These are phyloP conservation scores for Bacillus rossius DNA, from an alignment of 1,140 invertebrate species.

Conservation along the genomic window DNA sequence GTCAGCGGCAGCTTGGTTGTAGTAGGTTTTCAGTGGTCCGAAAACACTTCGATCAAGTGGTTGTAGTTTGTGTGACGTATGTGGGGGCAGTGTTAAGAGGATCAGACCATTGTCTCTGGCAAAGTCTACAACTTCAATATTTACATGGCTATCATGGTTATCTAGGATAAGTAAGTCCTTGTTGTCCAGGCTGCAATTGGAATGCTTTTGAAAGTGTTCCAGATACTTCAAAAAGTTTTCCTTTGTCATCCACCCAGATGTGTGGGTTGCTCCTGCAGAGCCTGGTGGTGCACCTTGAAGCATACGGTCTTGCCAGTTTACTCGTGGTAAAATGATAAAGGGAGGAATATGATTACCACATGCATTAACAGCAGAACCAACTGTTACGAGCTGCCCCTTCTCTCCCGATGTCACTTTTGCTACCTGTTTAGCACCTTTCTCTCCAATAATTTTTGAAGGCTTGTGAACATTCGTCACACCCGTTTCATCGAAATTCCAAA, in stretches of 20 bases:
- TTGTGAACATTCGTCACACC: constrained; percentile 43
- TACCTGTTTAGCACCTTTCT: constrained; percentile 35
- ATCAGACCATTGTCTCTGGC: constrained; percentile 14
- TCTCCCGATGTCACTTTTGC: constrained; percentile 36
- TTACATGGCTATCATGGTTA: constrained; percentile 22
- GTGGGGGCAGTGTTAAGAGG: background rate
- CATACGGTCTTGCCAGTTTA: constrained; percentile 4
- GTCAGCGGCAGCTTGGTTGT: no score
- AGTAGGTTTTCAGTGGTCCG: constrained; percentile 35
- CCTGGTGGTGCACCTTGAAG: constrained; percentile 9
- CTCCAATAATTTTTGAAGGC: constrained; percentile 35
- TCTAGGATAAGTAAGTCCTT: constrained; percentile 20
- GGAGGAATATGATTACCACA: constrained; percentile 21
- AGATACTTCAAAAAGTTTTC: constrained; percentile 14
- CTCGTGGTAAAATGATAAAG: constrained; percentile 30
- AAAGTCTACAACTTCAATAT: constrained; percentile 4
- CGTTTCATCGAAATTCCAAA: constrained; percentile 42
- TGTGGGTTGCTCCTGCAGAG: constrained; percentile 4
- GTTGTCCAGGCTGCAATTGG: constrained; percentile 5
- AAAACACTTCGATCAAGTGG: constrained; percentile 19
- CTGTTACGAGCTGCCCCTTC: constrained; percentile 39
- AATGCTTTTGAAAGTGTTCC: constrained; percentile 9
- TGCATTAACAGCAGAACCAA: constrained; percentile 24
- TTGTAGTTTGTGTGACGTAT: background rate
- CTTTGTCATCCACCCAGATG: constrained; percentile 17